Conservation (phyloP, 2,888 invertebrate genomes). For the Ceramica pisi region DNA sequence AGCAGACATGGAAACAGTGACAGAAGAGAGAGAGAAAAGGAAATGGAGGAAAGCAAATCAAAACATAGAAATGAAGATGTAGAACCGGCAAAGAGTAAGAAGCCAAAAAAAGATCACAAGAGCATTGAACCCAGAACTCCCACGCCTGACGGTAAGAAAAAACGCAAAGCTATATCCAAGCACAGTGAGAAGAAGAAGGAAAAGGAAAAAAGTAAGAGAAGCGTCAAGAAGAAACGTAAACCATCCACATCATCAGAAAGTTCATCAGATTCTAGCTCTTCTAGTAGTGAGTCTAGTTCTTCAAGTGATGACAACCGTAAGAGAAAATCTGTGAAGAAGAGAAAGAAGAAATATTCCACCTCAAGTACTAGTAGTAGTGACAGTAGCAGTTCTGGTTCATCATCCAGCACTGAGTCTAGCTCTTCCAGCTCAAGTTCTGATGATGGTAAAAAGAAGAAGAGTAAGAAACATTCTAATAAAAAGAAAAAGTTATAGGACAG, state of each 20-base stretch:
- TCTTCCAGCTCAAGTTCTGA: conserved; percentile 81
- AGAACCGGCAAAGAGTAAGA: conserved; percentile 45
- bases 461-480: conserved; percentile 72
- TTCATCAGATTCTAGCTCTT: conserved; percentile 81
- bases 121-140: conserved; percentile 65
- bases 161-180: conserved; percentile 57
- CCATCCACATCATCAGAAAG: conserved; percentile 83
- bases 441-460: conserved; percentile 75
- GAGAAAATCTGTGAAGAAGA: conserved; percentile 74
- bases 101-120: conserved; percentile 41
- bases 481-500: conserved; percentile 72
- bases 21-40: conserved; percentile 41
- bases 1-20: conserved; percentile 39
- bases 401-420: conserved; percentile 79
- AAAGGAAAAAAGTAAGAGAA: conserved; percentile 58
- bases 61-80: conserved; percentile 55
- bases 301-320: conserved; percentile 80
- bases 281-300: conserved; percentile 82
- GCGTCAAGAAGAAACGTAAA: conserved; percentile 77
- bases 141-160: conserved; percentile 63
- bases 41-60: conserved; percentile 41
- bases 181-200: conserved; percentile 64
- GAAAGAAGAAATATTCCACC: conserved; percentile 79
- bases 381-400: conserved; percentile 72
- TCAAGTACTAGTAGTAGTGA: conserved; percentile 81